Base-by-base conservation (phyloP, 2,888 invertebrate genomes). In the Aporophyla lueneburgensis region DNA sequence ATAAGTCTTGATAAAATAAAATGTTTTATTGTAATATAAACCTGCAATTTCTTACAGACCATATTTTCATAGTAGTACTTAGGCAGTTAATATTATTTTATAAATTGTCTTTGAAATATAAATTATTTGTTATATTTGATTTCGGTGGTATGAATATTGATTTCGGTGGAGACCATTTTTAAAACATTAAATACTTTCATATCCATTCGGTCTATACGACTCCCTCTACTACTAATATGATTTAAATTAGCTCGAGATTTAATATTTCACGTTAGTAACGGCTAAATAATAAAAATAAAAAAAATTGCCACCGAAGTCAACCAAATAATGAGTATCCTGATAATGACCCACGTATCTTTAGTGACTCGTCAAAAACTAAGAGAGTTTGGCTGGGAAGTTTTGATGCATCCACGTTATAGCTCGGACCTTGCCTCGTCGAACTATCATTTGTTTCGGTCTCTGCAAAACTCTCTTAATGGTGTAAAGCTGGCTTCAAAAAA, bases 121-220 rank as follows among this genome's bases (percentile, higher is more conserved):
- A n/a, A n/a, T n/a, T n/a, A 27, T 27, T 59, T 59, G 7, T 16
- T 59, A 59, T 43, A n/a, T 62, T 62, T 62, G 62, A 62, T 62
- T 62, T 62, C 62, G 62, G n/a, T 62, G 24, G n/a, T 46, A 46
- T 24, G 63, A 16, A 63, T 63, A 46, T 63, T 63, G 43, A 24
- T 46, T 63, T 63, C 43, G 24, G 63, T 63, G 63, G 61, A 61
- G 3, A 61, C 61, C 33, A 59, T 19, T 33, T 27, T 33, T 9
- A 21, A 33, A 59, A 59, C 1, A 59, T 33, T 19, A 40, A 63
- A 63, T 63, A 6, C 43, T 4, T 46, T 46, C 46, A 16, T 24
- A 24, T 16, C 46, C 24, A 63, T 63, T 63, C 62, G 43, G 43
- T 62, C 43, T 43, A 43, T 16, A 62, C 43, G 62, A 43, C 16